These are phyloP conservation scores for Odontothrips loti DNA, from an alignment of 2,888 invertebrate genomes.

Conservation along the genomic window DNA sequence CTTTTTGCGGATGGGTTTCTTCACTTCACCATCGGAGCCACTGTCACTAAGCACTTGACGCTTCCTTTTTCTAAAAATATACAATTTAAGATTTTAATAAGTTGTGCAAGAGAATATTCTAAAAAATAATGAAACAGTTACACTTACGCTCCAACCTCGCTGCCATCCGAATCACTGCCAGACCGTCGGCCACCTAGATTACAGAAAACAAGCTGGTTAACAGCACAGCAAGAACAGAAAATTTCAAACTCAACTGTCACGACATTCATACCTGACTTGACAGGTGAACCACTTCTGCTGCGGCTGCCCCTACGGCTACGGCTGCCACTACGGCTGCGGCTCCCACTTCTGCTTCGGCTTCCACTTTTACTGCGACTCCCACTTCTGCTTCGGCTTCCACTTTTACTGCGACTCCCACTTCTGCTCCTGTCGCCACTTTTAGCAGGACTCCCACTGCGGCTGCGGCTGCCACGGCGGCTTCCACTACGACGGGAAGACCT, in stretches of 20 bases:
- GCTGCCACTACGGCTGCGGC: conserved; percentile 33
- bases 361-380: conserved; percentile 32
- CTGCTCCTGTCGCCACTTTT: conserved; percentile 29
- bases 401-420: conserved; percentile 29
- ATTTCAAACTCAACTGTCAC: neutral
- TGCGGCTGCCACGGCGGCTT: conserved; percentile 33
- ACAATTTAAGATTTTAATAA: neutral
- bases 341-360: conserved; percentile 25
- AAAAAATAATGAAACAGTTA: conserved; percentile 29
- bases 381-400: conserved; percentile 26
- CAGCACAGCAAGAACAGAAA: too few species aligned
- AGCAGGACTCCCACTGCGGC: conserved; percentile 31
- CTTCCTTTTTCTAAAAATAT: conserved; percentile 37
- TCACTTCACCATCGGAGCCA: conserved; percentile 43
- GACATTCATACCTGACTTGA: neutral
- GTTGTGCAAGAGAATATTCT: conserved; percentile 32
- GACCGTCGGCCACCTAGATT: neutral
- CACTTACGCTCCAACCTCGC: conserved; percentile 35
- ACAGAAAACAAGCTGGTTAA: neutral
- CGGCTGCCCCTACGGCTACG: conserved; percentile 32
- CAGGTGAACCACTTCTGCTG: conserved; percentile 31
- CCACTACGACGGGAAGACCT: conserved; percentile 48
- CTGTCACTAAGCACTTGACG: conserved; percentile 38
- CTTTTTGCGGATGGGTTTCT: conserved; percentile 50
- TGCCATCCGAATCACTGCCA: neutral